These are phyloP conservation scores for Athene noctua DNA, from an alignment of 2,113 vertebrate genomes.

Conservation along the genomic window DNA sequence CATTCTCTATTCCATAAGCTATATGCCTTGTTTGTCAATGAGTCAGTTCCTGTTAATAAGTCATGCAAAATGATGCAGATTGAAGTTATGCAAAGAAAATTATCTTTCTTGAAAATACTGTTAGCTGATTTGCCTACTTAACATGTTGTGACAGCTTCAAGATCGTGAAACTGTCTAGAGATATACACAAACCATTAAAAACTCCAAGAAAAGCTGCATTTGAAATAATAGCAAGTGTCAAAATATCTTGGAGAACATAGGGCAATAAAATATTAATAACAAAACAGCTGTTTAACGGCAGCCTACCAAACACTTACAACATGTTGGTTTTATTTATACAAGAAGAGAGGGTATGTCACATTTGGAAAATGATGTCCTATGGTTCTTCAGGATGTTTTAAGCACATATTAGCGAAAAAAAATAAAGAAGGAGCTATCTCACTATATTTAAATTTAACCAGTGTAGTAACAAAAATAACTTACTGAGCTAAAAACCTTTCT, in stretches of 20 bases:
- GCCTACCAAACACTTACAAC: slow-evolving; percentile 34
- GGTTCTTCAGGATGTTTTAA: slow-evolving; percentile 11
- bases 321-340: not conserved
- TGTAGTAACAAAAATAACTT: slow-evolving; percentile 28
- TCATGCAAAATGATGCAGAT: slow-evolving; percentile 57
- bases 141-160: slow-evolving; percentile 68
- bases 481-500: not conserved
- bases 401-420: not conserved
- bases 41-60: slow-evolving; percentile 69
- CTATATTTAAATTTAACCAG: slow-evolving; percentile 30
- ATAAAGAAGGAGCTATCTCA: not conserved
- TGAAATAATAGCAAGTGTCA: slow-evolving; percentile 69
- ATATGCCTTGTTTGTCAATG: slow-evolving; percentile 63
- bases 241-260: slow-evolving; percentile 64
- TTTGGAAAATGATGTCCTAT: not conserved
- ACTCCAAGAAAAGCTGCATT: slow-evolving; percentile 65
- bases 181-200: slow-evolving; percentile 73
- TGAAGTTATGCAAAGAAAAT: slow-evolving; percentile 56
- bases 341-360: slow-evolving; percentile 13
- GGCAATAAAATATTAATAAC: slow-evolving; percentile 72
- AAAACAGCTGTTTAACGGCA: slow-evolving; percentile 58
- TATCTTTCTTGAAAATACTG: slow-evolving; percentile 63
- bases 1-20: not conserved
- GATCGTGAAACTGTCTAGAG: slow-evolving; percentile 66
- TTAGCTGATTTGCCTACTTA: slow-evolving; percentile 68